These are phyloP conservation scores for Dipodomys stephensi DNA, from an alignment of 2,113 vertebrate genomes.

Conservation along the genomic window DNA sequence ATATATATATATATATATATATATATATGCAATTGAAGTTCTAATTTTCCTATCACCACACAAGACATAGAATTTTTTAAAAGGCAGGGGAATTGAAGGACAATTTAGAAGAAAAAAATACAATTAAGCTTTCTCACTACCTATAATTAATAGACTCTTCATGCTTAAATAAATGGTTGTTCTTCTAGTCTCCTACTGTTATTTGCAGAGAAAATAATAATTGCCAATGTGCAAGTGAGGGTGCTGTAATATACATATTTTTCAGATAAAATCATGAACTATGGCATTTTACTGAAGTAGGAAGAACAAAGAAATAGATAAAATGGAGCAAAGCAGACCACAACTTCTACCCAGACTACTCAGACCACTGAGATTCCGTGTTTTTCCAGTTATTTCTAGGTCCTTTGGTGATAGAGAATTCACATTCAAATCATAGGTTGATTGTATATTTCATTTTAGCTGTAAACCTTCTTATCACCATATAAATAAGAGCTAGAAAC, in stretches of 20 bases:
- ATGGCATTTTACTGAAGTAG: neutral
- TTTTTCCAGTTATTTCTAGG: neutral
- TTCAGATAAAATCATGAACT: constrained; percentile 2
- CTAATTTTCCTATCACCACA: neutral
- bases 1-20: too few relatives aligned
- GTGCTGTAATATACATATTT: neutral
- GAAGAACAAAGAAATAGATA: neutral
- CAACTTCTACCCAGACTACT: neutral
- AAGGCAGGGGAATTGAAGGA: neutral
- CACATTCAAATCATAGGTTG: neutral
- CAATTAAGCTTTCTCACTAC: neutral
- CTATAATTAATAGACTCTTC: neutral
- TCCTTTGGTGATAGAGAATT: neutral
- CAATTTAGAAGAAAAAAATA: constrained; percentile 15
- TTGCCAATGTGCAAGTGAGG: neutral
- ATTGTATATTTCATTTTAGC: neutral
- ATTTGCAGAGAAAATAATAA: neutral
- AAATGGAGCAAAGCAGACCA: neutral
- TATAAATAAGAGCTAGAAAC: neutral
- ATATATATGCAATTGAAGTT: too few relatives aligned
- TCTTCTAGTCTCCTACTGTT: neutral
- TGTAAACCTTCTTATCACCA: neutral
- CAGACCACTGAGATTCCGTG: neutral
- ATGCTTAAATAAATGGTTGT: neutral
- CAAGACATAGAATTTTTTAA: neutral